Conservation (phyloP, 2,797 vertebrate species). For the Nothura maculosa region DNA sequence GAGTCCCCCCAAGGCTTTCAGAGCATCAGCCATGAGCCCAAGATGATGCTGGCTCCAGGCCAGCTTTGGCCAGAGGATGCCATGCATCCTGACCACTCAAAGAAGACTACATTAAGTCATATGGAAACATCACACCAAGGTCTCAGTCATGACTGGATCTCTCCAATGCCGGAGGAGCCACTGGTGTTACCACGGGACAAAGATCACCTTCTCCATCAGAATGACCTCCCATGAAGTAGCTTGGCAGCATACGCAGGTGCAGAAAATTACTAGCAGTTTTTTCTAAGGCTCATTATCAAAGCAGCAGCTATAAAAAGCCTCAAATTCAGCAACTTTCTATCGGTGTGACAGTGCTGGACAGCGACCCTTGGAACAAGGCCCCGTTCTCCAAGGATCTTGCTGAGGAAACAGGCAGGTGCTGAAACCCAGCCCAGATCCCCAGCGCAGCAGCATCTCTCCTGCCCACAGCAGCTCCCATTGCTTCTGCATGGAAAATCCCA, state of each 20-base stretch:
- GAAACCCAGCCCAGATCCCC: not conserved
- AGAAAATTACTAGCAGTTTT: not conserved
- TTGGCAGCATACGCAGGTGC: not conserved
- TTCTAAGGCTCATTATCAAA: not conserved
- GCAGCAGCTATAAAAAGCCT: not conserved
- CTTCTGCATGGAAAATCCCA: not conserved
- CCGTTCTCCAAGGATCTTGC: not conserved
- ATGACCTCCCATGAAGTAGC: rapidly evolving
- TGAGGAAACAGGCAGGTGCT: not conserved
- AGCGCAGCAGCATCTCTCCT: not conserved
- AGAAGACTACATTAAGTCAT: not conserved
- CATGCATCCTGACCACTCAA: not conserved
- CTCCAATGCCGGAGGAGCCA: not conserved
- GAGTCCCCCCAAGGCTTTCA: not conserved
- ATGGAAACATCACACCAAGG: not conserved
- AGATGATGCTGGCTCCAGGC: rapidly evolving
- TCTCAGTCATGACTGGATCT: not conserved
- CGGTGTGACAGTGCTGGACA: rapidly evolving
- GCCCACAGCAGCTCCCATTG: not conserved
- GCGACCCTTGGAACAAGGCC: rapidly evolving
- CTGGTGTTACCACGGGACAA: not conserved
- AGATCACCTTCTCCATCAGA: not conserved
- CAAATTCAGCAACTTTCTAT: not conserved
- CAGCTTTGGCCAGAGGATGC: not conserved
- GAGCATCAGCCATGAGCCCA: not conserved